phyloP scores from a whole-genome alignment of 1,140 invertebrate genomes.

The silkworm (Bombyx mori) region DNA sequence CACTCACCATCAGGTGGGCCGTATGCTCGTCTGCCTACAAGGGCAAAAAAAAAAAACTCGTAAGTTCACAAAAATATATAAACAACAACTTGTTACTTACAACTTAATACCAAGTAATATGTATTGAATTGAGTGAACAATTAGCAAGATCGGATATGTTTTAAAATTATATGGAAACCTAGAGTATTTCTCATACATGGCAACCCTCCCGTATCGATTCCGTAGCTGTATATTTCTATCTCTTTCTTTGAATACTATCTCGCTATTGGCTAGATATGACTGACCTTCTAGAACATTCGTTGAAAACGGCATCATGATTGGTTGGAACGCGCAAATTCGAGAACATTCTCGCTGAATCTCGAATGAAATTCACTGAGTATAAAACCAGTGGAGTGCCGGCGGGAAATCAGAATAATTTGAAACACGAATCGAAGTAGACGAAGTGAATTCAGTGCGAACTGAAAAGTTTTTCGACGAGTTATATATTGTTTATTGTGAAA shows the following conservation, averaged over 20 bases:
- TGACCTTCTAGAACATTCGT: conserved; percentile 15
- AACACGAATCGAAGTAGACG: conserved; percentile 39
- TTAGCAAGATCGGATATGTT: no score
- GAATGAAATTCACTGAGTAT: conserved; percentile 39
- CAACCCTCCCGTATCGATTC: no score
- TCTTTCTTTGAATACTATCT: neutral
- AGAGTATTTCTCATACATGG: no score
- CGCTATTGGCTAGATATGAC: conserved; percentile 24
- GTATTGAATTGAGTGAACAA: no score
- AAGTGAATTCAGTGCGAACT: conserved; percentile 35
- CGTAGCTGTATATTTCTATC: neutral
- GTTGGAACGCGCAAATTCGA: conserved; percentile 11
- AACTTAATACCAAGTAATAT: no score
- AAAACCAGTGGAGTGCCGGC: conserved; percentile 28
- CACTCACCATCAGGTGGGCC: no score
- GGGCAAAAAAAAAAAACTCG: no score
- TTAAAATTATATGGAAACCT: no score
- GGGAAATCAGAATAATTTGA: conserved; percentile 50
- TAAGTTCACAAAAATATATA: no score
- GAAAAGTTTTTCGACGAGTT: conserved; percentile 17
- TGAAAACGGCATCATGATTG: conserved; percentile 12
- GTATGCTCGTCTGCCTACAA: no score
- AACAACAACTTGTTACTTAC: no score
- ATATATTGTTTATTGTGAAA: neutral
- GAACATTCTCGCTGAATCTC: conserved; percentile 29